These are phyloP conservation scores for Anguilla rostrata DNA, from an alignment of 2,113 vertebrate genomes.

Conservation along the genomic window DNA sequence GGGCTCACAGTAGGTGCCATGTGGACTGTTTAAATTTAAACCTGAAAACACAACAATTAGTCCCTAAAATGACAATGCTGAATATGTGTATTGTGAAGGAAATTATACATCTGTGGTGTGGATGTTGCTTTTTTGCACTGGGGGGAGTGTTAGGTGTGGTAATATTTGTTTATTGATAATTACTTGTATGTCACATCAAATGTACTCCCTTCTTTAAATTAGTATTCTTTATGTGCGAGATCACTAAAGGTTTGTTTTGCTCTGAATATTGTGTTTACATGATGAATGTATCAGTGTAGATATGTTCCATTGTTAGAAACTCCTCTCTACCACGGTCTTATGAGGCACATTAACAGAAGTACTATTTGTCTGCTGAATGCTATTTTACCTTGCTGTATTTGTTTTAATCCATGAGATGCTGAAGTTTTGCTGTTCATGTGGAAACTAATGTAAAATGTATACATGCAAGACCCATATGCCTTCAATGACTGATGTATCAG, in stretches of 20 bases:
- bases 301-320: neutral
- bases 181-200: neutral
- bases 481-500: neutral
- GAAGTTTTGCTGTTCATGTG: neutral
- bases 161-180: neutral
- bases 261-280: conserved; percentile 37
- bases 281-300: conserved; percentile 39
- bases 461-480: neutral
- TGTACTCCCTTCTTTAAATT: neutral
- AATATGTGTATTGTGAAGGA: conserved; percentile 17
- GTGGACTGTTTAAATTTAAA: conserved; percentile 1
- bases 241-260: neutral
- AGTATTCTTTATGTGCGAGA: neutral
- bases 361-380: neutral
- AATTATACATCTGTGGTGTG: conserved; percentile 4
- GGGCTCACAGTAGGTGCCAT: neutral
- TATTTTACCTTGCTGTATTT: neutral
- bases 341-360: conserved; percentile 4
- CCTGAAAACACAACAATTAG: neutral
- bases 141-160: conserved; percentile 16
- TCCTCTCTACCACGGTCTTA: neutral
- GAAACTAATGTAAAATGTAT: neutral
- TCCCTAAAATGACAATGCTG: neutral
- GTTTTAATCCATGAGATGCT: neutral
- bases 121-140: conserved; percentile 28